These are phyloP conservation scores for Eupsilia transversa DNA, from an alignment of 2,888 invertebrate species.

Conservation along the genomic window DNA sequence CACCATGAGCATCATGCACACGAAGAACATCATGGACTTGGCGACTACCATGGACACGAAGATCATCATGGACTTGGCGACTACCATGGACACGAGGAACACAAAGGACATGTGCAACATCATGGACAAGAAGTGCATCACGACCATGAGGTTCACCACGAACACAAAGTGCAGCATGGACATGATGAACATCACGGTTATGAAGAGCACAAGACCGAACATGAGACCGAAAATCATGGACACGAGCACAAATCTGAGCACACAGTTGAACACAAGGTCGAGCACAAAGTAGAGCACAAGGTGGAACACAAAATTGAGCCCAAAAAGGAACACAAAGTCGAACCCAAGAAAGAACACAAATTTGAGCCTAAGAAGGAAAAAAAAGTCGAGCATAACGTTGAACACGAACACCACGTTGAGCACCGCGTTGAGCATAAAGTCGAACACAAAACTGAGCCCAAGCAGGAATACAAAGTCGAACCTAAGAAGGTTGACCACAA, in stretches of 20 bases:
- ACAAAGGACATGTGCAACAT: constrained; percentile 28
- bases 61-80: constrained; percentile 42
- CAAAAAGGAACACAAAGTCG: constrained; percentile 20
- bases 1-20: constrained; percentile 43
- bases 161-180: constrained; percentile 42
- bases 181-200: constrained; percentile 38
- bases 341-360: constrained; percentile 30
- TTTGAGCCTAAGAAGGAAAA: constrained; percentile 22
- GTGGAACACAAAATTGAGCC: constrained; percentile 23
- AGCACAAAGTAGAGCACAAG: constrained; percentile 32
- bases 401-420: constrained; percentile 7
- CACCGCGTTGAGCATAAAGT: constrained; percentile 17
- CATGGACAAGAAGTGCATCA: constrained; percentile 46
- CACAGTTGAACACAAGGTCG: constrained; percentile 17
- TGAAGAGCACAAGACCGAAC: constrained; percentile 51
- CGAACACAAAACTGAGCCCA: constrained; percentile 22
- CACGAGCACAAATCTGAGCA: constrained; percentile 22
- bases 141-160: constrained; percentile 38
- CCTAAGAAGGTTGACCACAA: constrained; percentile 49
- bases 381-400: constrained; percentile 17
- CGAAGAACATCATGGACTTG: constrained; percentile 35
- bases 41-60: constrained; percentile 29
- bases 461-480: constrained; percentile 42
- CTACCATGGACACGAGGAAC: constrained; percentile 35
- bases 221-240: constrained; percentile 37